Base-by-base conservation (phyloP, 1,140 invertebrate species). In the Leucophenga varia region DNA sequence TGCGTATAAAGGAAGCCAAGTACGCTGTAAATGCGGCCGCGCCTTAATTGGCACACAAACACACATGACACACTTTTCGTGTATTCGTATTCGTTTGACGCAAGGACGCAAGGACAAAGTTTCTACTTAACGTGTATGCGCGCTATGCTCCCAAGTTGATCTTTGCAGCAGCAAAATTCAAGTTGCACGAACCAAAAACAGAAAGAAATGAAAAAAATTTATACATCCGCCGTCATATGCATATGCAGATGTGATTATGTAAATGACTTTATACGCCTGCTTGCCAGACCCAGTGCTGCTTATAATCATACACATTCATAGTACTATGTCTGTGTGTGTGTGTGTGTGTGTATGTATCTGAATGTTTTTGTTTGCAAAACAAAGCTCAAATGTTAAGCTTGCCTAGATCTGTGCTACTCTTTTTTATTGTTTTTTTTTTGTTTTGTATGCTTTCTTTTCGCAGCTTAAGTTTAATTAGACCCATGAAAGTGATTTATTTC, bases 71-170 rank as follows among this genome's bases (percentile, higher is more conserved):
- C n/a, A 12, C 14, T 20, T 10, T 10, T 34, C 18, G 30, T 32
- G 34, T 32, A n/a, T n/a, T n/a, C n/a, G n/a, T n/a, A n/a, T n/a
- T n/a, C n/a, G n/a, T n/a, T n/a, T n/a, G n/a, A n/a, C n/a, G n/a
- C n/a, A n/a, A n/a, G n/a, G n/a, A n/a, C n/a, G n/a, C n/a, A n/a
- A 44, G 32, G 43, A 44, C 43, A 44, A 44, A 44, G 43, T 44
- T 44, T 35, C n/a, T n/a, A 34, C 16, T 36, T 18, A 10, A 22
- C 43, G 35, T 35, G 43, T 25, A 25, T 25, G 22, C 22, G 22
- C 10, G 22, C 10, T n/a, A n/a, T n/a, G 5, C 22, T 44, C 43
- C 43, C 43, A 44, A 44, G 43, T 21, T 31, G 34, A 44, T 44
- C 43, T 44, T 36, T 36, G 32, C 14, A 9, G 14, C 10, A 7